A percentile compares a stretch with the other conserved stretches of the same genome.
These are phyloP conservation scores for Channallabes apus DNA, from an alignment of 2,797 vertebrate genomes.

Conservation along the genomic window DNA sequence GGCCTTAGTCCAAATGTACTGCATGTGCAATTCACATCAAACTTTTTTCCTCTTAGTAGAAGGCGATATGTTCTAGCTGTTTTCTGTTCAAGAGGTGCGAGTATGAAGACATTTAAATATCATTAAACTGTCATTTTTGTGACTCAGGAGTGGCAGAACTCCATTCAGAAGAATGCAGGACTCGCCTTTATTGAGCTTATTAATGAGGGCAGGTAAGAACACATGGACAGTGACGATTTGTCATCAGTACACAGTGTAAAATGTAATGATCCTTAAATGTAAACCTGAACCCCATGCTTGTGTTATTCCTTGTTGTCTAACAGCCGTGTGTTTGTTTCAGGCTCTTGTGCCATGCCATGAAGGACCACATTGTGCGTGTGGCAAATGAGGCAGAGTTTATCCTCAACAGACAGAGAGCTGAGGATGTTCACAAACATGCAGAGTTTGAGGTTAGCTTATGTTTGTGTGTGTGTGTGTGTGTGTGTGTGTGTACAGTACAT, in stretches of 20 bases:
- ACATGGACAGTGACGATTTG: background rate
- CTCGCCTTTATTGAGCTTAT: slow-evolving; percentile 99
- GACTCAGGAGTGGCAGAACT: slow-evolving; percentile 97
- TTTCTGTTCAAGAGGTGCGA: background rate
- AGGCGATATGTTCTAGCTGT: background rate
- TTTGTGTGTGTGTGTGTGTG: background rate
- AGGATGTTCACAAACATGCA: slow-evolving; percentile 98
- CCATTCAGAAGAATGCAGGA: slow-evolving; percentile 98
- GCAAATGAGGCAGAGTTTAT: slow-evolving; percentile 99
- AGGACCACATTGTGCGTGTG: slow-evolving; percentile 97
- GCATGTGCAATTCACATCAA: background rate
- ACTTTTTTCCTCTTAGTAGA: background rate
- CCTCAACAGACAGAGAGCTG: slow-evolving; percentile 94
- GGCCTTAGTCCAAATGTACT: background rate
- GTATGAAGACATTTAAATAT: background rate
- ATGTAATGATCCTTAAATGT: background rate
- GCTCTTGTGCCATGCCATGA: slow-evolving; percentile 98
- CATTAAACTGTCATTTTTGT: slow-evolving; percentile 42
- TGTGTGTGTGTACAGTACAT: background rate
- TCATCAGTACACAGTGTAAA: background rate
- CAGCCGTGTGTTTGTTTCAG: slow-evolving; percentile 63
- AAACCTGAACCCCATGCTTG: background rate
- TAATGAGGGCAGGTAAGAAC: slow-evolving; percentile 96
- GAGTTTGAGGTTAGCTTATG: slow-evolving; percentile 90
- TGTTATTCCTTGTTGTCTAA: background rate